Evolutionary conservation across 2,888 invertebrate species (phyloP).

Genomic region (Macrostomum cliftonense): DNA sequence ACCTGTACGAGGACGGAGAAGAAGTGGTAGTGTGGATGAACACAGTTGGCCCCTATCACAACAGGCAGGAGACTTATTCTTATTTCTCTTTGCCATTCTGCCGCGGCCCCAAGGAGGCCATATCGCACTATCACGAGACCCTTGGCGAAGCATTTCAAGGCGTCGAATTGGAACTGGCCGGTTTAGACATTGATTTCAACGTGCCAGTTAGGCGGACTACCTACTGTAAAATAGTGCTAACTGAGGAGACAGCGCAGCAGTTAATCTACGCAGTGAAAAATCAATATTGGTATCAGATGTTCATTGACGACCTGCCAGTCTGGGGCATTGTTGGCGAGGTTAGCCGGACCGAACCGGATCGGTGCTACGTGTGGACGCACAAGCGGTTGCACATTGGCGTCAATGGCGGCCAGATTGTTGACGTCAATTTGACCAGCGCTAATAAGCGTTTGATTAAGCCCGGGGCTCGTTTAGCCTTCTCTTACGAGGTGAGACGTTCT

Average conservation of each 20-base stretch:
- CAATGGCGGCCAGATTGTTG: conserved; percentile 86
- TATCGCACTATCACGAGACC: conserved; percentile 95
- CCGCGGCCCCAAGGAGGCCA: conserved; percentile 66
- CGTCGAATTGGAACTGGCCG: conserved; percentile 89
- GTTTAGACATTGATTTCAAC: conserved; percentile 75
- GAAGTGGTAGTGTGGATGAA: conserved; percentile 99
- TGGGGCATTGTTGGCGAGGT: conserved; percentile 90
- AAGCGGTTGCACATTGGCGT: conserved; percentile 85
- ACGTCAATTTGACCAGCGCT: conserved; percentile 87
- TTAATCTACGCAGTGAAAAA: conserved; percentile 94
- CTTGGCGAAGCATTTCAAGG: conserved; percentile 92
- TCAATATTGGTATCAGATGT: conserved; percentile 99
- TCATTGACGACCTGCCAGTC: conserved; percentile 87
- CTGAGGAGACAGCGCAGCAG: conserved; percentile 66
- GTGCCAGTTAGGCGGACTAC: conserved; percentile 48
- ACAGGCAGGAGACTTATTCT: conserved; percentile 93
- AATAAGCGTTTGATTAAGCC: conserved; percentile 60
- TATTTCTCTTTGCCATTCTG: conserved; percentile 96
- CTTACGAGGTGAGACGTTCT: conserved; percentile 52
- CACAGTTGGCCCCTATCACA: conserved; percentile 96
- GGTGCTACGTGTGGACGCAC: conserved; percentile 82
- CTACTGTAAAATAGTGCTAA: conserved; percentile 61
- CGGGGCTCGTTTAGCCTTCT: conserved; percentile 62
- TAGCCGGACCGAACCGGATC: conserved; percentile 52
- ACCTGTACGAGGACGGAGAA: conserved; percentile 63